Conservation (phyloP, 2,888 invertebrate species). For the Eupsilia transversa region DNA sequence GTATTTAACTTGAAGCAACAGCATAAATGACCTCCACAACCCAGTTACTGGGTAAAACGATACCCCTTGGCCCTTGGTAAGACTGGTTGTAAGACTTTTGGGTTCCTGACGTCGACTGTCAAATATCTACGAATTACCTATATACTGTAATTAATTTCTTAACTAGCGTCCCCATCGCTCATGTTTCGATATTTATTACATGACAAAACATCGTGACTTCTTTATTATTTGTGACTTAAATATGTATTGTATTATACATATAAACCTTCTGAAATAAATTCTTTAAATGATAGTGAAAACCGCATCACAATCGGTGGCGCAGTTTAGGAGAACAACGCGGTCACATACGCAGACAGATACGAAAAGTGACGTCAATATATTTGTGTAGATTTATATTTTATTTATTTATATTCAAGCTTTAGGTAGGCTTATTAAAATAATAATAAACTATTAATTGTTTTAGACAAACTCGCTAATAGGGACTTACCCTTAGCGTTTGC, state of each 20-base stretch:
- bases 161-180: too few species aligned
- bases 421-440: background rate
- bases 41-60: background rate
- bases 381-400: background rate
- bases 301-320: background rate
- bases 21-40: background rate
- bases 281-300: background rate
- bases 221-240: background rate
- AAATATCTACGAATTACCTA: background rate
- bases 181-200: too few species aligned
- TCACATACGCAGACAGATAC: background rate
- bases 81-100: too few species aligned
- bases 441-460: constrained; percentile 12
- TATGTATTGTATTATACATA: background rate
- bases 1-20: background rate
- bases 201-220: background rate
- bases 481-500: constrained; percentile 1
- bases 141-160: background rate
- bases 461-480: constrained; percentile 11
- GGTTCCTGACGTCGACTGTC: background rate
- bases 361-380: background rate
- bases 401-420: background rate
- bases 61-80: too few species aligned
- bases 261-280: background rate
- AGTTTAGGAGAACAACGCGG: background rate